Evolutionary conservation across 2,113 vertebrate species (phyloP), one percentile per base, ranked within the genome.

Genomic region (Tricholaema leucomelas): DNA sequence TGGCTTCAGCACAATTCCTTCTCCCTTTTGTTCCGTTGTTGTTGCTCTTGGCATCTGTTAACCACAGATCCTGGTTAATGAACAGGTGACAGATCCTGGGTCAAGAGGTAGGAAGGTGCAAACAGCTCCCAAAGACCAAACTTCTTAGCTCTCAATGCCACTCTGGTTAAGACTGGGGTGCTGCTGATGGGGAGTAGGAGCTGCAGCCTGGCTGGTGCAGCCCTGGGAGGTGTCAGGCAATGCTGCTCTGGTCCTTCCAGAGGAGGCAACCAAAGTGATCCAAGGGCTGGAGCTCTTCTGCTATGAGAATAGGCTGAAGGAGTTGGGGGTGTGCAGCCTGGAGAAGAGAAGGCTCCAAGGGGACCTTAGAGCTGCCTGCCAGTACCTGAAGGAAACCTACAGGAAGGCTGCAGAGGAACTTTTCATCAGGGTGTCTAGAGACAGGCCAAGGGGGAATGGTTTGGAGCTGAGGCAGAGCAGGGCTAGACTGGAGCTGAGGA

Each of bases 31-130:
- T 93, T 85, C 71, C 21, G 20, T n/a, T 78, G 74, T 88, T 94
- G 74, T 88, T 94, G 90, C 4, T 58, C 81, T 58, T 65, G 87
- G 75, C 92, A 76, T 88, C 92, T 33, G 88, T 28, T 90, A 36
- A 54, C 44, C 4, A 3, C 54, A 12, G 90, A 76, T 95, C 93
- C 96, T 92, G 90, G 93, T 85, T 95, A 87, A 67, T 7, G 25
- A 28, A 64, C 89, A 30, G 94, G 92, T 87, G 84, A 50, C 44
- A 16, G 55, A 5, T 69, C 55, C 72, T n/a, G 89, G 72, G 17
- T 54, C 42, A 14, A 4, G 42, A 69, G 30, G 64, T 6, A 35
- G 60, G 54, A 64, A 85, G 50, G 88, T 64, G 36, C 5, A 6
- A 17, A 10, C 17, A 23, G 7, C 16, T 61, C 17, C 69, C 52